Evolutionary conservation across 2,888 invertebrate genomes (phyloP).

Genomic region (Idaea dimidiata): DNA sequence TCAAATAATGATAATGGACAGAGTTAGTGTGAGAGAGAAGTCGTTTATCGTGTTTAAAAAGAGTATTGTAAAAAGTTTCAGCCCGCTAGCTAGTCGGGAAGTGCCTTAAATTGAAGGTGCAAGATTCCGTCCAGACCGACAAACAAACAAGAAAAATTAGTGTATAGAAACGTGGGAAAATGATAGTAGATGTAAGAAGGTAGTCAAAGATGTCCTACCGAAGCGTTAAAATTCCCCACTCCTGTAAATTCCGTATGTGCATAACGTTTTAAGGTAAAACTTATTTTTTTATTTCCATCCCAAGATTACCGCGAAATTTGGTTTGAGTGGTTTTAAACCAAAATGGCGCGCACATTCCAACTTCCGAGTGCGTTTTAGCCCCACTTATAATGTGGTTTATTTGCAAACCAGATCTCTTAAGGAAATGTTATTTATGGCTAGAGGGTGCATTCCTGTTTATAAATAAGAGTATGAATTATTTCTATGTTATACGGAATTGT

Average conservation of each 20-base stretch:
- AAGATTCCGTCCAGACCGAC: no score
- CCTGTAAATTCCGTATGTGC: neutral
- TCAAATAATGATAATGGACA: no score
- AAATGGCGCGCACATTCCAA: slow-evolving; percentile 49
- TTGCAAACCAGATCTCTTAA: slow-evolving; percentile 54
- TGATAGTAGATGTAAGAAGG: no score
- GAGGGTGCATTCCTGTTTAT: neutral
- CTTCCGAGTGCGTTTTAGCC: slow-evolving; percentile 56
- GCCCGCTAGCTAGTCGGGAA: no score
- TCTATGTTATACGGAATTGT: neutral
- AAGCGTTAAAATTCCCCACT: neutral
- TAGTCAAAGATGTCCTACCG: neutral
- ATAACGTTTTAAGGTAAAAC: slow-evolving; percentile 19
- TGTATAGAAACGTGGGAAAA: no score
- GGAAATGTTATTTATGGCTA: slow-evolving; percentile 41
- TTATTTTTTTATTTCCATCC: neutral
- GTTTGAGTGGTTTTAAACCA: slow-evolving; percentile 39
- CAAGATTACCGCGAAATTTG: slow-evolving; percentile 11
- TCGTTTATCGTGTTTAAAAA: no score
- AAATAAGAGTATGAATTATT: neutral
- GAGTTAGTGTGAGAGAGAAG: no score
- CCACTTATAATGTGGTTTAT: slow-evolving; percentile 58
- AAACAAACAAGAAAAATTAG: no score
- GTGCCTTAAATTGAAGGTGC: no score
- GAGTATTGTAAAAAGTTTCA: no score